Base-by-base conservation (phyloP, 2,888 invertebrate species). In the Noctua janthina region DNA sequence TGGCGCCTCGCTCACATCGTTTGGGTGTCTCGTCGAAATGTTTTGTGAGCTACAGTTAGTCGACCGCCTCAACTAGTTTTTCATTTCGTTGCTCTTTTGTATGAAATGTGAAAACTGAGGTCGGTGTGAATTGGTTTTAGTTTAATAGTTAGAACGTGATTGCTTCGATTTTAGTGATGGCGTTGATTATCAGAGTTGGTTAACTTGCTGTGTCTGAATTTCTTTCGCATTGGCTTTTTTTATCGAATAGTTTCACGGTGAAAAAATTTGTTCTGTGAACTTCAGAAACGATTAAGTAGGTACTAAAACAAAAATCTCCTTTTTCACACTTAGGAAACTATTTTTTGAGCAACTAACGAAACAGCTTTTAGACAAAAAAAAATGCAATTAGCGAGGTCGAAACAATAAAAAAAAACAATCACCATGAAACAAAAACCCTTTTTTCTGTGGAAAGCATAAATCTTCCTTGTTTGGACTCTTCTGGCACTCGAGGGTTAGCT, bases 361-460 rank as follows among this genome's bases (percentile, higher is more conserved):
- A 79, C 68, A 62, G 78, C 70, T 87, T 73, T 77, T 77, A 80
- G 87, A 86, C 83, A 88, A 83, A 88, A 89, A 81, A 90, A 90
- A 92, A 91, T 88, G 90, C 90, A 94, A 94, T 94, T 93, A 93
- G 91, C 83, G 88, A 83, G 82, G 82, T 89, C 82, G 77, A 83
- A 89, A 89, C 88, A 91, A 87, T 90, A 87, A 87, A 90, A 87
- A 91, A 92, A 93, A 93, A 91, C 91, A 91, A 91, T 92, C 92
- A 91, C 89, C 88, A 88, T 90, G 89, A 90, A 93, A 92, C 89
- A 91, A 92, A 91, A 93, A 92, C 90, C 90, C 91, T 92, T 93
- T 93, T 89, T 92, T 93, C 91, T 90, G 85, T 84, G 87, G 88
- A 91, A 91, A 89, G 86, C 92, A 94, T 95, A 95, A 95, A 95